A percentile compares a stretch with the other conserved stretches of the same genome.
Evolutionary conservation across 1,140 invertebrate genomes (phyloP).

Genomic region (Drosophila pachea): DNA sequence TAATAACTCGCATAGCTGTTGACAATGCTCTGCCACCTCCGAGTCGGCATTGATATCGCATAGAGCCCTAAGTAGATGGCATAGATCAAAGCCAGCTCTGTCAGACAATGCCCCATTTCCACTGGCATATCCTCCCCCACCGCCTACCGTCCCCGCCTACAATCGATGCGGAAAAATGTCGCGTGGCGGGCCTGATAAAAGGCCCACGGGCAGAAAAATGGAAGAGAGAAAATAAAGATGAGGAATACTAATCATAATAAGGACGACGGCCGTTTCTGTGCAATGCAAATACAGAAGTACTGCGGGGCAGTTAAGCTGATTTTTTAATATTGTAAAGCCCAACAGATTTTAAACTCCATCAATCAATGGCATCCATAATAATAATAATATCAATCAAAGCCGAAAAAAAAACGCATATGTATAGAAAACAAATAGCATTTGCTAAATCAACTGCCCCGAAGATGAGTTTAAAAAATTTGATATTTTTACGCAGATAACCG

Average conservation of each 20-base stretch:
- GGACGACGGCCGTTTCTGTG: slow-evolving; percentile 41
- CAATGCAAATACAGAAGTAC: slow-evolving; percentile 52
- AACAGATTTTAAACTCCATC: slow-evolving; percentile 49
- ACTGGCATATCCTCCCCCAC: slow-evolving; percentile 3
- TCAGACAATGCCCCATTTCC: slow-evolving; percentile 50
- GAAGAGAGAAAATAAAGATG: slow-evolving; percentile 5
- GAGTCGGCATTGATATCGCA: slow-evolving; percentile 28
- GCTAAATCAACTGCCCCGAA: slow-evolving; percentile 64
- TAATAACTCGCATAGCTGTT: slow-evolving; percentile 19
- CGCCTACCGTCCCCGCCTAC: slow-evolving; percentile 9
- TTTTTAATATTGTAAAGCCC: slow-evolving; percentile 70
- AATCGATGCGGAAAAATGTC: slow-evolving; percentile 71
- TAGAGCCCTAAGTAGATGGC: slow-evolving; percentile 23
- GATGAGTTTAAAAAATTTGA: slow-evolving; percentile 68
- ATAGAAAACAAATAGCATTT: slow-evolving; percentile 73
- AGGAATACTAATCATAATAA: slow-evolving; percentile 4
- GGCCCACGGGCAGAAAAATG: slow-evolving; percentile 34
- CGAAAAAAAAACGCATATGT: background rate
- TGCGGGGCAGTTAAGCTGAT: slow-evolving; percentile 50
- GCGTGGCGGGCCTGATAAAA: slow-evolving; percentile 62
- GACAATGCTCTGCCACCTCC: slow-evolving; percentile 31
- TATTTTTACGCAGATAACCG: slow-evolving; percentile 70
- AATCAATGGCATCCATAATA: slow-evolving; percentile 70
- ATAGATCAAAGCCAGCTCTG: slow-evolving; percentile 57
- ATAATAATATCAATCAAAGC: slow-evolving; percentile 71